A percentile compares a stretch with the other conserved stretches of the same genome.
phyloP scores from a whole-genome alignment of 1,140 invertebrate species.

The Piezodorus guildinii region DNA sequence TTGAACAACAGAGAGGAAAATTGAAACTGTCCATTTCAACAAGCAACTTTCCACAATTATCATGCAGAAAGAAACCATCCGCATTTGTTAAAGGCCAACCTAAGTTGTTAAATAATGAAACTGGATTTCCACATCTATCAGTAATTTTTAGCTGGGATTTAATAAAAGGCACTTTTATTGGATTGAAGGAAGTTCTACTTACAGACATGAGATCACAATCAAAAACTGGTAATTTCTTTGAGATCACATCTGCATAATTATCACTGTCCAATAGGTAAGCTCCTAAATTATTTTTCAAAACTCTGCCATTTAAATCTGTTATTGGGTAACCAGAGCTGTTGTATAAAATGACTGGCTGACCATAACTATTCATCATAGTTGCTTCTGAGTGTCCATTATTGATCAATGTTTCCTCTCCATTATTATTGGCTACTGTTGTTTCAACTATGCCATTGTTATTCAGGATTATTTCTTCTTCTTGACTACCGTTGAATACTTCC shows the following conservation, averaged over 20 bases:
- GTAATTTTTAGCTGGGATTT: not conserved
- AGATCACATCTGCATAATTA: not conserved
- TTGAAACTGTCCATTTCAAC: not conserved
- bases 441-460: too few relatives aligned
- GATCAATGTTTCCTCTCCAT: too few relatives aligned
- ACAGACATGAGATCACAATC: not conserved
- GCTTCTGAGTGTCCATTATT: not conserved
- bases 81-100: conserved; percentile 10
- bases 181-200: not conserved
- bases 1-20: not conserved
- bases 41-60: conserved; percentile 1
- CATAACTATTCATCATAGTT: not conserved
- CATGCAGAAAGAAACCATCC: conserved; percentile 11
- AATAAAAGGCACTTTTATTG: not conserved
- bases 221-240: not conserved
- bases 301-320: conserved; percentile 2
- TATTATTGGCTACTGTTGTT: too few relatives aligned
- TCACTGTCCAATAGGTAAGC: not conserved
- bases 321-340: not conserved
- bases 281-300: conserved; percentile 10
- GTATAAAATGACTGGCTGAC: not conserved
- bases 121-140: not conserved
- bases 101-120: conserved; percentile 6
- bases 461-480: too few relatives aligned
- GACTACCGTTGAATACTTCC: too few relatives aligned